Base-by-base conservation (phyloP, 2,888 invertebrate genomes). In the Eutolmus rufibarbis region DNA sequence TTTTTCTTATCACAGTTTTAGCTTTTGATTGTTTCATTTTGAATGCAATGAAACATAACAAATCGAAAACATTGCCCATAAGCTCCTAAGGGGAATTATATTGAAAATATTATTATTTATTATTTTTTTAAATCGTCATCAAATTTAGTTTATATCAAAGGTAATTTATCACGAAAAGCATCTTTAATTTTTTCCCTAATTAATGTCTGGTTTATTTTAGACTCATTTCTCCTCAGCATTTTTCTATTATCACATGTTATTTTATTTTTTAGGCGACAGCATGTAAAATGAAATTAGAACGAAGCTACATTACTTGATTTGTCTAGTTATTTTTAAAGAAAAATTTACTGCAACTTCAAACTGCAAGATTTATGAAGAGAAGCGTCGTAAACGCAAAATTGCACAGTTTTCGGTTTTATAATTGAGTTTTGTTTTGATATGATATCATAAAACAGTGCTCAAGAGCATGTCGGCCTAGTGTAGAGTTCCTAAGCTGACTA, bases 21-120 rank as follows among this genome's bases (percentile, higher is more conserved):
- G 87, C 87, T 88, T 88, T 88, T 88, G 88, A 88, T 88, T 87
- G 88, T 81, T 87, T 88, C 74, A 51, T 88, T 82, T 79, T 86
- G 19, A 77, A 51, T 86, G 46, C 40, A 66, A 86, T 57, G 78
- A 86, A 79, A 78, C 57, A n/a, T 31, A 77, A 66, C 19, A 79
- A 66, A 66, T 66, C 28, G 66, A 57, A 82, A 57, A 34, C 9
- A 82, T 34, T 82, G n/a, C 28, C 66, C 66, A 66, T 66, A 66
- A 23, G 66, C 66, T 23, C 7, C n/a, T 57, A 81, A 81, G 19
- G 23, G 56, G 34, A 82, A 19, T 77, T 37, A 77, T 37, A 77
- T 74, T n/a, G 31, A 31, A 56, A 78, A 43, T 16, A 51, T 40
- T 40, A 40, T 12, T 40, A 37, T n/a, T 37, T 37, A 51, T 51